These are phyloP conservation scores for Drosophila bipectinata DNA, from an alignment of 1,140 invertebrate species.

Conservation along the genomic window DNA sequence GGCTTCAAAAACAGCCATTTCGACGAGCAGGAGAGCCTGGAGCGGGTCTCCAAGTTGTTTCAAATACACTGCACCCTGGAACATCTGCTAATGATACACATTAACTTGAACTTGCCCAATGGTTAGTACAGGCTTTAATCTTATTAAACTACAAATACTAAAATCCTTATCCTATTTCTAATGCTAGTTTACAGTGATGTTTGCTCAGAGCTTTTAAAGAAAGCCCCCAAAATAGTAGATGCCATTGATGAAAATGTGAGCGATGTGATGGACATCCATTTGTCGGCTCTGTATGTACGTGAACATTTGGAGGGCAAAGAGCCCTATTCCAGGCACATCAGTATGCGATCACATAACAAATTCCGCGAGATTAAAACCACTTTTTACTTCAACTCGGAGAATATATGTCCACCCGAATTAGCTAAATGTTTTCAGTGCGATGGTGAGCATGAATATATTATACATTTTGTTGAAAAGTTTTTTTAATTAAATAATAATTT, in stretches of 20 bases:
- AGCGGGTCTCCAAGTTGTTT: slow-evolving; percentile 62
- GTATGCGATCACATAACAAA: slow-evolving; percentile 67
- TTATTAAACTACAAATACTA: background rate
- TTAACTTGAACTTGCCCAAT: slow-evolving; percentile 77
- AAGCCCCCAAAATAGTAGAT: slow-evolving; percentile 50
- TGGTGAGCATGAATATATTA: slow-evolving; percentile 35
- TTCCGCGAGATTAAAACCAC: slow-evolving; percentile 68
- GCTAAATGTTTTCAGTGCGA: slow-evolving; percentile 66
- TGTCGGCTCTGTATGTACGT: slow-evolving; percentile 65
- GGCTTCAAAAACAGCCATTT: slow-evolving; percentile 82
- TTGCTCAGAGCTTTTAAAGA: slow-evolving; percentile 67
- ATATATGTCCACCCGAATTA: slow-evolving; percentile 73
- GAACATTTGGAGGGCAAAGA: slow-evolving; percentile 72
- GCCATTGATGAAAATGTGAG: slow-evolving; percentile 58
- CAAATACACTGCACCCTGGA: slow-evolving; percentile 79
- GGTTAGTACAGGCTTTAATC: slow-evolving; percentile 31
- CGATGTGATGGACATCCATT: slow-evolving; percentile 72
- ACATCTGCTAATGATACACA: slow-evolving; percentile 79
- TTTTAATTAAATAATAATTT: background rate
- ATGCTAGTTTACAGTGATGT: slow-evolving; percentile 69
- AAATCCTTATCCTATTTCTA: background rate
- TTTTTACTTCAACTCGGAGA: slow-evolving; percentile 76
- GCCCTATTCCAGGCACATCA: slow-evolving; percentile 71
- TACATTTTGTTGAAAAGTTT: background rate
- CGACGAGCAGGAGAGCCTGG: slow-evolving; percentile 60